Evolutionary conservation across 1,140 invertebrate genomes (phyloP), one percentile per base, ranked within the genome.

Genomic region (Calosoma granatense): DNA sequence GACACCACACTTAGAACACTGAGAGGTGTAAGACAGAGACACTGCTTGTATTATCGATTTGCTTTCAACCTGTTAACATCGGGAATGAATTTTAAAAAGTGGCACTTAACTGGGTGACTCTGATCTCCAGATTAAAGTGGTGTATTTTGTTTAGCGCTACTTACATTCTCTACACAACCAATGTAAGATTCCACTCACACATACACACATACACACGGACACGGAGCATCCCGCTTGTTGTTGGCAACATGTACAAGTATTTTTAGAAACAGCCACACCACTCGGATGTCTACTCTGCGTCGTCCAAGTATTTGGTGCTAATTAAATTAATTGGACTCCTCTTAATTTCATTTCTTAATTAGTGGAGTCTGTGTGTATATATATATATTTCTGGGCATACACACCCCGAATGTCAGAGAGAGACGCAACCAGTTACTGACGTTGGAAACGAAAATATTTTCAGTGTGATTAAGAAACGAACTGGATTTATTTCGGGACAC

Each of bases 281-380:
- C n/a, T n/a, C n/a, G n/a, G n/a, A n/a, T n/a, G n/a, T n/a, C n/a
- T n/a, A n/a, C n/a, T n/a, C n/a, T 4, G 14, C 4, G 26, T 30
- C 14, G 6, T 30, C 26, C 4, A 47, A 17, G 17, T 47, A 47
- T 47, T 47, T 47, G 41, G 41, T 47, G 41, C 41, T 47, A 47
- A 47, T 47, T 47, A 47, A 47, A 12, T 47, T 47, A 47, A 47
- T 47, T 47, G 41, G 41, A 47, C 41, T 47, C 41, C 26, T n/a
- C n/a, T 30, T 30, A 30, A 30, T 47, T 47, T 47, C 41, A 47
- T 17, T 47, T 6, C 41, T 47, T 12, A 17, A 47, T 17, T 30
- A 30, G 14, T 4, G 26, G 26, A 30, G n/a, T n/a, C n/a, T n/a
- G n/a, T n/a, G n/a, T n/a, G n/a, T n/a, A n/a, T n/a, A n/a, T n/a